These are phyloP conservation scores for Dendrolimus pini DNA, from an alignment of 2,888 invertebrate genomes.

Conservation along the genomic window DNA sequence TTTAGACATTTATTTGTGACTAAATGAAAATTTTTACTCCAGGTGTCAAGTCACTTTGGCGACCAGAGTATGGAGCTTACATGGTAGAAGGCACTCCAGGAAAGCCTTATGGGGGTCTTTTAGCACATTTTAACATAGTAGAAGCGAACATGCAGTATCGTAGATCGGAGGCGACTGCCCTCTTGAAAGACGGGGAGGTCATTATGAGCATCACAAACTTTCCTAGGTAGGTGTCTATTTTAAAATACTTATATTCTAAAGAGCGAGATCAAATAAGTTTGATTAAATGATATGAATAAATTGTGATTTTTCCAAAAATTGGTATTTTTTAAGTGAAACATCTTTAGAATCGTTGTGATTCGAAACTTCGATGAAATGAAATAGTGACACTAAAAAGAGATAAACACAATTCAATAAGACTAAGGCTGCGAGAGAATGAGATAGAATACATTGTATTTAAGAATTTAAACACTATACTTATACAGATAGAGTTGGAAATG, in stretches of 20 bases:
- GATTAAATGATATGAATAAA: neutral
- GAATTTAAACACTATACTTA: too few species aligned
- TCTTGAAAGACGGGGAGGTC: slow-evolving; percentile 87
- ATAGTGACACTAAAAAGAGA: too few species aligned
- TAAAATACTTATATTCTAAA: slow-evolving; percentile 2
- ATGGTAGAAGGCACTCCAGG: slow-evolving; percentile 99
- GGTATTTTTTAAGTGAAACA: too few species aligned
- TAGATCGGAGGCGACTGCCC: slow-evolving; percentile 87
- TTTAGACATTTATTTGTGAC: too few species aligned
- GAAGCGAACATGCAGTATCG: slow-evolving; percentile 97
- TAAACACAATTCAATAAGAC: too few species aligned
- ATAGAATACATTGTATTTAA: too few species aligned
- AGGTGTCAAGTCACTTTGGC: slow-evolving; percentile 93
- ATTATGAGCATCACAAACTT: slow-evolving; percentile 95
- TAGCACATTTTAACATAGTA: slow-evolving; percentile 98
- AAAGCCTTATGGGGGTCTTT: slow-evolving; percentile 93
- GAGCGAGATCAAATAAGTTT: slow-evolving; percentile 8
- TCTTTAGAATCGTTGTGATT: too few species aligned
- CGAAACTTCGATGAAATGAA: too few species aligned
- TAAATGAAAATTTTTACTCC: slow-evolving; percentile 17
- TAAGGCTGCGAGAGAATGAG: too few species aligned
- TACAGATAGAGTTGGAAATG: too few species aligned
- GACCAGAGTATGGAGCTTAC: slow-evolving; percentile 99
- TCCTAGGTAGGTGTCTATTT: slow-evolving; percentile 81
- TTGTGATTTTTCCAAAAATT: neutral